These are phyloP conservation scores for Hydrozoanthus gracilis DNA, from an alignment of 92 coral and sea anemone genomes.

Conservation along the genomic window DNA sequence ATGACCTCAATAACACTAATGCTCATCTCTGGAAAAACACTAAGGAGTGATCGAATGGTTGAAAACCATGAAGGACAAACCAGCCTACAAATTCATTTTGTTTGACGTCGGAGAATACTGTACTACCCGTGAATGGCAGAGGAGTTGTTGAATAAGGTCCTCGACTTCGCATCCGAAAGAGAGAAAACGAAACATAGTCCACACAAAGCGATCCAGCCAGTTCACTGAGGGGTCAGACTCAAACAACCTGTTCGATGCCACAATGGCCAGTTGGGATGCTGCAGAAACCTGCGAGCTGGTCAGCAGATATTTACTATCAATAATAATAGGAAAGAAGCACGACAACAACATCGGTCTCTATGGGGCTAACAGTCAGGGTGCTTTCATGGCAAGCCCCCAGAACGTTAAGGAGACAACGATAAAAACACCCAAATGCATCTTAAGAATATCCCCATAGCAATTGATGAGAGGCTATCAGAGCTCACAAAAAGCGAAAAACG, in stretches of 20 bases:
- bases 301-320: neutral
- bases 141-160: slow-evolving; percentile 20
- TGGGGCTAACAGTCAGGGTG: neutral
- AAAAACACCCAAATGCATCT: no score
- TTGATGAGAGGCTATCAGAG: no score
- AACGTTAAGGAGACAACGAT: neutral
- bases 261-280: no score
- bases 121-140: slow-evolving; percentile 40
- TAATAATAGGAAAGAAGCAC: neutral
- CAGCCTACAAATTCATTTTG: neutral
- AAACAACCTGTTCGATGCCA: neutral
- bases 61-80: neutral
- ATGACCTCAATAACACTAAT: neutral
- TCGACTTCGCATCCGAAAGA: slow-evolving; percentile 16
- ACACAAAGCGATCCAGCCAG: neutral
- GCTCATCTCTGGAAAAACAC: neutral
- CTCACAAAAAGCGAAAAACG: no score
- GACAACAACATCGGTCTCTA: neutral
- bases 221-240: neutral
- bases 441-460: no score
- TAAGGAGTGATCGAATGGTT: neutral
- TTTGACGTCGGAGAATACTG: slow-evolving; percentile 29
- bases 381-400: neutral
- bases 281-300: neutral
- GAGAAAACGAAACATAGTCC: neutral